Percentiles rank a stretch among this genome's conserved stretches.
These are phyloP conservation scores for Rhynchotus rufescens DNA, from an alignment of 2,797 vertebrate species.

Conservation along the genomic window DNA sequence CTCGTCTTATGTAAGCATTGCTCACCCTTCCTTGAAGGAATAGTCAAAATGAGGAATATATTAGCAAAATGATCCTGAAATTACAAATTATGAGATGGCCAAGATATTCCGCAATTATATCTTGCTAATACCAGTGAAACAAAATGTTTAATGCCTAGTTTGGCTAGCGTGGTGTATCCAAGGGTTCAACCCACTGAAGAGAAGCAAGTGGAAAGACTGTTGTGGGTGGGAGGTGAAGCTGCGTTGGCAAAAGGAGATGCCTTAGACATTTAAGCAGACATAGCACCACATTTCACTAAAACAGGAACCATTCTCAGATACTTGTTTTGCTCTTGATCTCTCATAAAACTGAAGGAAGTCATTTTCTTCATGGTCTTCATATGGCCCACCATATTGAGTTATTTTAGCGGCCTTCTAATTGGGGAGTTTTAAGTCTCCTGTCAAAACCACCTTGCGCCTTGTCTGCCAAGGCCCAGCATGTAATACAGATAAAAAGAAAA, in stretches of 20 bases:
- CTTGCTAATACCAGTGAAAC: neutral
- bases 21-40: neutral
- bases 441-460: no score
- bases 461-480: neutral
- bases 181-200: neutral
- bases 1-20: neutral
- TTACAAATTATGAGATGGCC: neutral
- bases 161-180: neutral
- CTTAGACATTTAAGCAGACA: neutral
- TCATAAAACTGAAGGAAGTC: neutral
- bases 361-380: neutral
- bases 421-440: neutral
- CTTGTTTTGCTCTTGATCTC: neutral
- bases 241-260: neutral
- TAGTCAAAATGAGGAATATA: constrained; percentile 26
- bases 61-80: neutral
- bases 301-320: neutral
- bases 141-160: neutral
- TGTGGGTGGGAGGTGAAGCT: neutral
- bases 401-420: accelerated
- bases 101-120: neutral
- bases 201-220: neutral
- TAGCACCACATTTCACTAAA: neutral
- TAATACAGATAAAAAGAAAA: neutral
- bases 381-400: no score